Base-by-base conservation (phyloP, 2,797 vertebrate species). In the Chiroxiphia lanceolata region DNA sequence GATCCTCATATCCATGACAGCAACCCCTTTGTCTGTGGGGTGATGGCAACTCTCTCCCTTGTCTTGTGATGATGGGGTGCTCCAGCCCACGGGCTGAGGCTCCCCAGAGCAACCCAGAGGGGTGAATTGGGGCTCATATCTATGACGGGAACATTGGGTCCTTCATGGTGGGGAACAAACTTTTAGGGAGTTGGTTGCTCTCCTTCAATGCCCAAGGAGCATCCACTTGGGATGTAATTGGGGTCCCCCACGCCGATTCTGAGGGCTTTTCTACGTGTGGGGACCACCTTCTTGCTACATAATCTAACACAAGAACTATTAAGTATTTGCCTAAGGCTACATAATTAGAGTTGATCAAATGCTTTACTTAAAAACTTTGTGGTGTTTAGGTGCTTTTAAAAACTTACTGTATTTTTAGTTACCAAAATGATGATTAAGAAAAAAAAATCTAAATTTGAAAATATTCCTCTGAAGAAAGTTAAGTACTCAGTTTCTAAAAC, bases 101-200 rank as follows among this genome's bases (percentile, higher is more conserved):
- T 67, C 11, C 33, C 20, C 26, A 59, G 22, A 11, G 9, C 20
- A 83, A 8, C 12, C 13, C 10, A 10, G 22, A 22, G 14, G 8
- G 1, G 1, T 3, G 6, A 29, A 21, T 0, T 56, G 2, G 10
- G 25, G 3, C 4, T 53, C 8, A 1, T 40, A 22, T 15, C 59
- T 40, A 4, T 15, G 42, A 22, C 7, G 3, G 6, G 4, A 4
- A 38, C 22, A 34, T 2, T 6, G 2, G 3, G 29, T 21, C 10
- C 15, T n/a, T 61, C 57, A 20, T 20, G 6, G 33, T 12, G 17
- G 21, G 25, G 6, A 20, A 22, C 16, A 9, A 79, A 11, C 15
- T 40, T 47, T 4, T 27, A 4, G 3, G 42, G 15, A 2, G 5
- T 15, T 48, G 48, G 3, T 29, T 3, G 1, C 11, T 15, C 11